Percentiles rank a stretch among this genome's conserved stretches.
phyloP scores from a whole-genome alignment of 2,113 vertebrate species.

The Crocuta crocuta region DNA sequence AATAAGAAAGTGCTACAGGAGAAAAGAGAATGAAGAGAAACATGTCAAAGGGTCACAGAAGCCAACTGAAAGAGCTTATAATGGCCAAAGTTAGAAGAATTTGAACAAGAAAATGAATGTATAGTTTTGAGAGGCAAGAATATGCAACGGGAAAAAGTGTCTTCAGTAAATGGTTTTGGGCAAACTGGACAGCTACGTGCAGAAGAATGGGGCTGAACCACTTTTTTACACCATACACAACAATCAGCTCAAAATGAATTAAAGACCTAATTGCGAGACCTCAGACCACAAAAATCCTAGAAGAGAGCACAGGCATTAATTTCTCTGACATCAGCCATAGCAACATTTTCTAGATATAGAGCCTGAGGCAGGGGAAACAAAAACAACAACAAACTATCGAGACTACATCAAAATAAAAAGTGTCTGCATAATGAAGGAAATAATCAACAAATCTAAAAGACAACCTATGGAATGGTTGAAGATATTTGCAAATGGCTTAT shows the following conservation, averaged over 20 bases:
- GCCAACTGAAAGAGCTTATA: background rate
- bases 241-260: background rate
- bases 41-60: background rate
- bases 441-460: background rate
- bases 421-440: background rate
- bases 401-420: background rate
- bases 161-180: background rate
- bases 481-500: background rate
- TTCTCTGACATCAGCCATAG: background rate
- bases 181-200: background rate
- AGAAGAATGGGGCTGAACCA: background rate
- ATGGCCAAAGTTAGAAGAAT: background rate
- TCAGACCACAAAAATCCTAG: background rate
- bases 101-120: background rate
- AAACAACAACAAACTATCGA: background rate
- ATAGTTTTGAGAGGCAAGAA: background rate
- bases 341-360: background rate
- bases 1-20: background rate
- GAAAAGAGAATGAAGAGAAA: background rate
- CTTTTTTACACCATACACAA: background rate
- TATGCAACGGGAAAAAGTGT: background rate
- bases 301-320: background rate
- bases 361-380: background rate
- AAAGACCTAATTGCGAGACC: background rate
- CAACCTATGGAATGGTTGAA: background rate